Evolutionary conservation across 2,888 invertebrate species (phyloP).

Genomic region (Hartigia nigra): DNA sequence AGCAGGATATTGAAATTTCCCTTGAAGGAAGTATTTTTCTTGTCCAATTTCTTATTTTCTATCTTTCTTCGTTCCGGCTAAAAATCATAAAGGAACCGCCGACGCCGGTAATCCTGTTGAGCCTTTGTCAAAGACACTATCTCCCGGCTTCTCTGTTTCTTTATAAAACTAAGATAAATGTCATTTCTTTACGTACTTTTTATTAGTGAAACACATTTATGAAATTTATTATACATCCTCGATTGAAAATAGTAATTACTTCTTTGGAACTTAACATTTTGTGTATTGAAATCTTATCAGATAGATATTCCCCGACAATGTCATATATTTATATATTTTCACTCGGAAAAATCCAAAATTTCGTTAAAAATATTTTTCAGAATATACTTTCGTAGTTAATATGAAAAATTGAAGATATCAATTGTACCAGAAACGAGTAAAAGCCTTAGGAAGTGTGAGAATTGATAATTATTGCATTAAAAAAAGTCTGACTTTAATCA

Average conservation of each 20-base stretch:
- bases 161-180: not conserved
- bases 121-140: not conserved
- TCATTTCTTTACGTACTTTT: not conserved
- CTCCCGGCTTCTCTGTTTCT: not conserved
- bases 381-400: no score
- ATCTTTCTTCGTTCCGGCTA: constrained; percentile 17
- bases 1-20: constrained; percentile 59
- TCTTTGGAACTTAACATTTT: not conserved
- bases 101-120: not conserved
- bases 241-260: not conserved
- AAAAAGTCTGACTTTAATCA: no score
- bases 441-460: no score
- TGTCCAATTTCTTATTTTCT: constrained; percentile 39
- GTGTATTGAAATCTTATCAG: not conserved
- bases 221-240: not conserved
- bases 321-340: no score
- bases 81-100: constrained; percentile 17
- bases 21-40: constrained; percentile 50
- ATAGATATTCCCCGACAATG: no score
- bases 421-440: no score
- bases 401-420: no score
- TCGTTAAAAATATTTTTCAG: no score
- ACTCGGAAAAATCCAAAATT: no score
- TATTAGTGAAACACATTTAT: not conserved
- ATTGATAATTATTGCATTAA: no score